Percentiles rank a stretch among this genome's conserved stretches.
These are phyloP conservation scores for Diachasma alloeum DNA, from an alignment of 1,140 invertebrate species.

Conservation along the genomic window DNA sequence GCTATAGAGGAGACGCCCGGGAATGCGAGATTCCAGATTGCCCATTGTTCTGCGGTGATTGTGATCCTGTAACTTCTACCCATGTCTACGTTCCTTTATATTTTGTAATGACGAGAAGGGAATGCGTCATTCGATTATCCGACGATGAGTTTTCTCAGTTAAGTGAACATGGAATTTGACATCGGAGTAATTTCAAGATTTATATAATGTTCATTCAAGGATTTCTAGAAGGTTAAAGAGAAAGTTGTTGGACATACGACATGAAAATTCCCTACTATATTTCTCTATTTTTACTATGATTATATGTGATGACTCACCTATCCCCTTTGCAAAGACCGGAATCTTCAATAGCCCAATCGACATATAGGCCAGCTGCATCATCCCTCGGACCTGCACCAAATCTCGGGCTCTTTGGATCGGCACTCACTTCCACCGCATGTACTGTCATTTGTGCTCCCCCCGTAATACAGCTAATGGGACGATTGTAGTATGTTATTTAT, in stretches of 20 bases:
- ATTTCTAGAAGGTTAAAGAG: too few relatives aligned
- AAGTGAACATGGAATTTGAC: too few relatives aligned
- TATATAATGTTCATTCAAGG: too few relatives aligned
- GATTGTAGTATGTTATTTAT: neutral
- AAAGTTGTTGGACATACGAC: too few relatives aligned
- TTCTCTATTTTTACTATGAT: too few relatives aligned
- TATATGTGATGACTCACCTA: constrained; percentile 62
- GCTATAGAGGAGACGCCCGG: constrained; percentile 52
- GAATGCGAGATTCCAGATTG: constrained; percentile 57
- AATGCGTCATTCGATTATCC: neutral
- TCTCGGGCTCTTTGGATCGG: constrained; percentile 72
- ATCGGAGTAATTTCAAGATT: too few relatives aligned
- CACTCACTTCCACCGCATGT: constrained; percentile 73
- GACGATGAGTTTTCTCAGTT: neutral
- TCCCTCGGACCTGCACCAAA: constrained; percentile 70
- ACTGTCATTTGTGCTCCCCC: constrained; percentile 64
- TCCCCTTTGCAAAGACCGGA: constrained; percentile 79
- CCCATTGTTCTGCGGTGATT: constrained; percentile 58
- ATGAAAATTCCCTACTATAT: too few relatives aligned
- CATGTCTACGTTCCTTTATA: constrained; percentile 1
- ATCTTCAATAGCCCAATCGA: constrained; percentile 81
- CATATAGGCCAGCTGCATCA: constrained; percentile 70
- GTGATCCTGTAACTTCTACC: constrained; percentile 5
- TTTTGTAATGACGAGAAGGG: neutral
- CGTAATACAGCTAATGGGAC: constrained; percentile 63